A percentile compares a stretch with the other conserved stretches of the same genome.
These are phyloP conservation scores for Campoletis sonorensis DNA, from an alignment of 1,140 invertebrate genomes.

Conservation along the genomic window DNA sequence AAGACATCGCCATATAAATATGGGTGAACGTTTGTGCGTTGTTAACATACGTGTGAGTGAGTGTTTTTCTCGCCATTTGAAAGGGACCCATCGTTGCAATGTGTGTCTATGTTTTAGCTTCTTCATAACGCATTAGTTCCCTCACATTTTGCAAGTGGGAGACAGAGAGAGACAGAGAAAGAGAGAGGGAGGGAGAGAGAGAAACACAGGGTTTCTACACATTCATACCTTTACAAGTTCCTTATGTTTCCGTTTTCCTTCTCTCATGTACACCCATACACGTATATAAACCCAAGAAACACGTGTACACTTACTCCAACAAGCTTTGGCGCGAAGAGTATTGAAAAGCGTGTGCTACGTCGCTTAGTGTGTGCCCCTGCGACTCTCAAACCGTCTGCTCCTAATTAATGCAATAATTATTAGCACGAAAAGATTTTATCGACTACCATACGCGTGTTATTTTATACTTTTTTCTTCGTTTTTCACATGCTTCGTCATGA, in stretches of 20 bases:
- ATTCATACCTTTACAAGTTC: neutral
- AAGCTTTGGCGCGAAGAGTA: constrained; percentile 29
- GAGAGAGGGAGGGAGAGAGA: too few species aligned
- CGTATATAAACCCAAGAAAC: neutral
- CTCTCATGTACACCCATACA: neutral
- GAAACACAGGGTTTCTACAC: too few species aligned
- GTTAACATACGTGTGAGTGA: too few species aligned
- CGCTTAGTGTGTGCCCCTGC: constrained; percentile 33
- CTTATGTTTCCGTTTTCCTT: constrained; percentile 30
- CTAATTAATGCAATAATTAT: constrained; percentile 63
- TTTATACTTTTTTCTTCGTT: constrained; percentile 34
- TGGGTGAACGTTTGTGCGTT: neutral
- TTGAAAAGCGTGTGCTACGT: constrained; percentile 17
- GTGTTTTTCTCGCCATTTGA: too few species aligned
- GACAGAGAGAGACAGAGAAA: too few species aligned
- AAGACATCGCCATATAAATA: constrained; percentile 15
- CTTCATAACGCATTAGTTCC: too few species aligned
- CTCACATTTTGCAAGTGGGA: too few species aligned
- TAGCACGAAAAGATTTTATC: constrained; percentile 66
- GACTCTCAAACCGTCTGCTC: constrained; percentile 51
- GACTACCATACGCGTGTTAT: constrained; percentile 28
- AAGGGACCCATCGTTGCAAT: too few species aligned
- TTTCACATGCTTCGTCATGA: neutral
- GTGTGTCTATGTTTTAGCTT: too few species aligned
- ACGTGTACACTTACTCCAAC: constrained; percentile 11